Percentiles rank a stretch among this genome's conserved stretches.
phyloP scores from a whole-genome alignment of 2,797 vertebrate species.

The Crypturellus tataupa region DNA sequence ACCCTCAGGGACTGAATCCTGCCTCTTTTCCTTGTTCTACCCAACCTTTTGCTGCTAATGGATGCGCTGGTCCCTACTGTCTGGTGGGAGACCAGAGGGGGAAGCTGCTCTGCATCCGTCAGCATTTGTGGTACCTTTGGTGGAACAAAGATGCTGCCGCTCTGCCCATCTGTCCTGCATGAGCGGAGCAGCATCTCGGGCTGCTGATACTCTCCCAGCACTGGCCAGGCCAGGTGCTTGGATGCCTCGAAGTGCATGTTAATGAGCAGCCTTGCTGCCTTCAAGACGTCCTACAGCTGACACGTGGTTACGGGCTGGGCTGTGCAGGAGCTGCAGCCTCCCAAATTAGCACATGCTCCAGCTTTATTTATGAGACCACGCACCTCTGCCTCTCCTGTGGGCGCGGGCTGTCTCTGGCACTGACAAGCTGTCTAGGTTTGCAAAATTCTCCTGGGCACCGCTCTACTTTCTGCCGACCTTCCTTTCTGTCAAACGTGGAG shows the following conservation, averaged over 20 bases:
- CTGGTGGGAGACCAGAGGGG: neutral
- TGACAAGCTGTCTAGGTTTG: neutral
- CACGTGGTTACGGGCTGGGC: fast-evolving
- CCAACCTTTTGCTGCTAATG: neutral
- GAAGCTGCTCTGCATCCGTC: neutral
- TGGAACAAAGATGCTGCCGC: neutral
- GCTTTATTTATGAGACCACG: neutral
- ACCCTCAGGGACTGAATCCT: neutral
- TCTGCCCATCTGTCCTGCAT: neutral
- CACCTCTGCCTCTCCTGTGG: neutral
- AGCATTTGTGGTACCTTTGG: neutral
- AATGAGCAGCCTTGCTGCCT: neutral
- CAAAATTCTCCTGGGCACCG: neutral
- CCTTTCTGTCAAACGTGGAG: neutral
- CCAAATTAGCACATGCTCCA: neutral
- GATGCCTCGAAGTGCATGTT: neutral
- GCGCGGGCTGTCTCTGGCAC: neutral
- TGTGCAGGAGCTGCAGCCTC: neutral
- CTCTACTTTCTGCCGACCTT: conserved; percentile 29
- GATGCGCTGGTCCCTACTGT: neutral
- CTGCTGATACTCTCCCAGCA: neutral
- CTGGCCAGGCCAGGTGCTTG: neutral
- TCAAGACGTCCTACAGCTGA: neutral
- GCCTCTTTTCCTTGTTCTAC: neutral
- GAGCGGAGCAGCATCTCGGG: fast-evolving